Base-by-base conservation (phyloP, 1,140 invertebrate species). In the Drosophila repletoides region DNA sequence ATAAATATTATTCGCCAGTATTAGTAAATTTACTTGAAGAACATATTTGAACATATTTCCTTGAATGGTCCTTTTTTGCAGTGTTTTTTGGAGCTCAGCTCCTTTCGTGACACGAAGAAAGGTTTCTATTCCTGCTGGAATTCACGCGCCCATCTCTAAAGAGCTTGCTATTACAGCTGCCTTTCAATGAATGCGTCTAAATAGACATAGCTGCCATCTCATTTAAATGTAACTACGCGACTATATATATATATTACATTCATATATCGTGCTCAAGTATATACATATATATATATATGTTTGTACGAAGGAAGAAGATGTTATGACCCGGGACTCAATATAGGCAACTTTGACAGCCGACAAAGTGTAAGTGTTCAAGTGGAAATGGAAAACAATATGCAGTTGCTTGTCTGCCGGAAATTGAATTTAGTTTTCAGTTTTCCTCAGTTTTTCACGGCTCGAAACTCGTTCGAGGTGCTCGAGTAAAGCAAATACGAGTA, bases 321-420 rank as follows among this genome's bases (percentile, higher is more conserved):
- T 24, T 55, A 59, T 49, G 55, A 56, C 43, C 40, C 26, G 2
- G 14, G 12, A 68, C 34, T 15, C 31, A 45, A 17, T 21, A 14
- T 14, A 33, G 26, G 52, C 49, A 36, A 29, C 49, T 79, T 80
- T 61, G 60, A 74, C 76, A 66, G 76, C 65, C 71, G 71, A 67
- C 59, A 75, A 80, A 69, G n/a, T 77, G 66, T 59, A 80, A 71
- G 71, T 80, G 76, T 64, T 80, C 51, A 63, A 66, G 59, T 71
- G 70, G 51, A 77, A 77, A 48, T 77, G 48, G 43, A 65, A n/a
- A n/a, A 58, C 56, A 53, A 22, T 21, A 38, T 63, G 66, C 76
- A 75, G 60, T 58, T n/a, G n/a, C n/a, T n/a, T 80, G 76, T 80
- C 67, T 72, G 34, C 7, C 41, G 71, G 76, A 80, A 81, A 80